Conservation (phyloP, 2,888 invertebrate genomes). For the Megastigmus dorsalis region DNA sequence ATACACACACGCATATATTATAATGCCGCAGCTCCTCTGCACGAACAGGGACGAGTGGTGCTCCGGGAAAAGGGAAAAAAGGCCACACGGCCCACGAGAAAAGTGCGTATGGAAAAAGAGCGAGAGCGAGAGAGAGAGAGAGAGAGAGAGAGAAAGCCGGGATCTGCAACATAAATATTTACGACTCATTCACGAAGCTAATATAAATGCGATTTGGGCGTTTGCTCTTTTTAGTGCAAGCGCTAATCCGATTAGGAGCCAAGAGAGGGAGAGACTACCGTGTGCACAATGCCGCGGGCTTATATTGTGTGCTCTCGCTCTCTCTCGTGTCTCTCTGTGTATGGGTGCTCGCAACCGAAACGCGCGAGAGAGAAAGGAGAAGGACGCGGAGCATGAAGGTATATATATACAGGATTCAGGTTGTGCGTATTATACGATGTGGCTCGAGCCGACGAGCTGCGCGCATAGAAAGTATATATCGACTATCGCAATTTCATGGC, state of each 20-base stretch:
- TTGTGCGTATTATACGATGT: no score
- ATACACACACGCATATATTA: no score
- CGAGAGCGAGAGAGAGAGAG: no score
- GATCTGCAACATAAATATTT: constrained; percentile 71
- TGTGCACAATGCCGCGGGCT: constrained; percentile 32
- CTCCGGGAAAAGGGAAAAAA: no score
- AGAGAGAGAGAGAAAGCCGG: no score
- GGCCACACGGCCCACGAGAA: no score
- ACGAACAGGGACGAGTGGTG: constrained; percentile 11
- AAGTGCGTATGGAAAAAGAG: no score
- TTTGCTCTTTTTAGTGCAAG: constrained; percentile 73
- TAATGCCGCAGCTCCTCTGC: no score
- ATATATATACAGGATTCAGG: no score
- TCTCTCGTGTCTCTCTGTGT: constrained; percentile 1
- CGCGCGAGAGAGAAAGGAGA: neutral
- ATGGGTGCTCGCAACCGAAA: neutral
- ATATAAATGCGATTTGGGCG: constrained; percentile 75
- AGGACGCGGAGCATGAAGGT: no score
- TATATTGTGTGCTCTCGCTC: constrained; percentile 7
- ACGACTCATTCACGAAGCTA: constrained; percentile 74
- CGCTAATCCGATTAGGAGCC: constrained; percentile 71
- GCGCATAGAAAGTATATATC: no score
- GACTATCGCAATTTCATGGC: no score
- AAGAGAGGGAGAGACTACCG: constrained; percentile 13
- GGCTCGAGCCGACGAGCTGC: neutral